Conservation (phyloP, 2,797 vertebrate species). For the Rhodeus uyekii region DNA sequence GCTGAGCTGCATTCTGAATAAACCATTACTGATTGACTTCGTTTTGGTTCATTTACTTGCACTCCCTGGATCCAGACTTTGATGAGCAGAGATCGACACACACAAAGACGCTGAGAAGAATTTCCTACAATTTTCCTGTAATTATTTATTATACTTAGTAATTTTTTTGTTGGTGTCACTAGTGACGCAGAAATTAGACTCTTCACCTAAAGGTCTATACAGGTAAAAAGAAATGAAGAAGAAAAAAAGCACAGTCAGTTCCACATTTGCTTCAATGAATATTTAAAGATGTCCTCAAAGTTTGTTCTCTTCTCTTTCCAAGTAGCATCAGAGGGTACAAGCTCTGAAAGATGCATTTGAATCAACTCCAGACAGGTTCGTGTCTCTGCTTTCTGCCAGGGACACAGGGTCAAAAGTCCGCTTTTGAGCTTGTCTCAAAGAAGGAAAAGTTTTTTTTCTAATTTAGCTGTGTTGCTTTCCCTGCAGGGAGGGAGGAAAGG, state of each 20-base stretch:
- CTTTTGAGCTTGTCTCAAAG: constrained; percentile 9
- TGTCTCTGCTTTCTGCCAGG: constrained; percentile 15
- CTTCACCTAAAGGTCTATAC: background rate
- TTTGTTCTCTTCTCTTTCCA: background rate
- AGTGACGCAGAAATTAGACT: background rate
- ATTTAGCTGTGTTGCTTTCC: background rate
- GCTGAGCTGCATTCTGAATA: no score
- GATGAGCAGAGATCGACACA: no score
- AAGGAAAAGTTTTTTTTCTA: constrained; percentile 16
- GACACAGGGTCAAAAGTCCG: background rate
- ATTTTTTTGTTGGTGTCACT: background rate
- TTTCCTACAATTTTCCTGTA: no score
- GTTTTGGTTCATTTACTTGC: no score
- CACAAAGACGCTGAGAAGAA: no score
- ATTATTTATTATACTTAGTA: no score
- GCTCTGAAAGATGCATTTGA: constrained; percentile 23
- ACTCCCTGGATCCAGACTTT: no score
- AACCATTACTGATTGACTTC: no score
- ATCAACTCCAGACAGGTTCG: constrained; percentile 11
- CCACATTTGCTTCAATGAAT: constrained; percentile 12
- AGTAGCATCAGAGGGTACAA: background rate
- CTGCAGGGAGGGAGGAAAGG: background rate
- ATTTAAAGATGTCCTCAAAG: constrained; percentile 20
- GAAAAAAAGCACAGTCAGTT: constrained; percentile 3
- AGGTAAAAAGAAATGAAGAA: background rate